These are phyloP conservation scores for Agapornis canus DNA, from an alignment of 2,797 vertebrate genomes.

Conservation along the genomic window DNA sequence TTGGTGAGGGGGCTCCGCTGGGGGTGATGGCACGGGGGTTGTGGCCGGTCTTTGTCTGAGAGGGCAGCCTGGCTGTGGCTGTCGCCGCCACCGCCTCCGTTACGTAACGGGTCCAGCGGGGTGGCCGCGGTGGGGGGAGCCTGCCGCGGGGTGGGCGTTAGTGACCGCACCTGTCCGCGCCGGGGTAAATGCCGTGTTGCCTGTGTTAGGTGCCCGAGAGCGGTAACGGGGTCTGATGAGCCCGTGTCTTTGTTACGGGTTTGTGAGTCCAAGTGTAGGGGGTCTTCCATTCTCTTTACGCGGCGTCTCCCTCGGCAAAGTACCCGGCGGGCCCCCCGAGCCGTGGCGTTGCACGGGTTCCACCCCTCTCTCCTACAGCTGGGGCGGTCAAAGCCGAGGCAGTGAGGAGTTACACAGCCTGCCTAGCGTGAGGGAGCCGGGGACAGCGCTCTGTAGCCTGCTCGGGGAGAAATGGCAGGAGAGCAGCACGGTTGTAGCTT, in stretches of 20 bases:
- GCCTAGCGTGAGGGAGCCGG: rapidly evolving
- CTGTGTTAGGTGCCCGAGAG: no score
- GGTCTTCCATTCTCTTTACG: no score
- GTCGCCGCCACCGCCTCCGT: not conserved
- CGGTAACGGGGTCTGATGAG: no score
- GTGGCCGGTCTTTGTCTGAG: not conserved
- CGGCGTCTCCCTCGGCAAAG: not conserved
- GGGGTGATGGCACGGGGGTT: not conserved
- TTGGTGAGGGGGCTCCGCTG: rapidly evolving
- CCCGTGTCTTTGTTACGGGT: no score
- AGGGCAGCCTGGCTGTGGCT: not conserved
- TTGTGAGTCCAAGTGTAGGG: not conserved
- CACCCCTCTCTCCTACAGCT: rapidly evolving
- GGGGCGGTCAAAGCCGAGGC: not conserved
- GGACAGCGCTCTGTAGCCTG: rapidly evolving
- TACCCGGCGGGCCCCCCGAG: not conserved
- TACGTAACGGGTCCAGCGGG: not conserved
- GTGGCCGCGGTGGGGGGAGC: not conserved
- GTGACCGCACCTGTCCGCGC: not conserved
- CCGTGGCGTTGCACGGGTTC: not conserved
- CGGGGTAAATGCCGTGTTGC: not conserved
- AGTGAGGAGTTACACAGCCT: rapidly evolving
- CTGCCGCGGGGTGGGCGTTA: not conserved
- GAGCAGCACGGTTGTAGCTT: rapidly evolving
- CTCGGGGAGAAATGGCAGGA: not conserved